Conservation (phyloP, 2,888 invertebrate species). For the Stenichneumon culpator region DNA sequence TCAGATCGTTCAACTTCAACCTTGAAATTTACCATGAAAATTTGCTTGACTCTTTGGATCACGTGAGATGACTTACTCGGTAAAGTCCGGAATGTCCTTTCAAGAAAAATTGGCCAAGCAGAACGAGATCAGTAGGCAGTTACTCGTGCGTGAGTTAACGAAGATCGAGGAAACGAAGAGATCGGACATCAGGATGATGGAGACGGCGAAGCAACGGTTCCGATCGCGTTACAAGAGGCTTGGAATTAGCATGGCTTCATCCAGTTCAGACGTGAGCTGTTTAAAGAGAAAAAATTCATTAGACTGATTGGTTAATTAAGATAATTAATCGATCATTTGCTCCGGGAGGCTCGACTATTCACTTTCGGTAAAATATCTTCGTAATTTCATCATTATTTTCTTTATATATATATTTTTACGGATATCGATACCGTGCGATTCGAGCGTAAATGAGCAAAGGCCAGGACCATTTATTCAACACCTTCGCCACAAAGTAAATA, state of each 20-base stretch:
- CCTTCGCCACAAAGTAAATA: background rate
- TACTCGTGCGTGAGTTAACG: constrained; percentile 70
- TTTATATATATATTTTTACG: background rate
- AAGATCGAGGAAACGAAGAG: constrained; percentile 72
- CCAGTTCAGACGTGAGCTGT: constrained; percentile 52
- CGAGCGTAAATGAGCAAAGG: background rate
- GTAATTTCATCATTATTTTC: background rate
- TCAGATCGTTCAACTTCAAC: background rate
- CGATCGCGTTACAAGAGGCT: constrained; percentile 71
- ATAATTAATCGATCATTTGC: background rate
- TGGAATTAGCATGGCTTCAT: constrained; percentile 37
- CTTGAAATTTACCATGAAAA: background rate
- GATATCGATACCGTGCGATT: background rate
- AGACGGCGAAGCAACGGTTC: constrained; percentile 73
- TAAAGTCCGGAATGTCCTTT: constrained; percentile 66
- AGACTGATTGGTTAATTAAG: background rate
- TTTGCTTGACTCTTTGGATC: background rate
- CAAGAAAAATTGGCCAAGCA: constrained; percentile 69
- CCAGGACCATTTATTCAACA: background rate
- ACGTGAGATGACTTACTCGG: constrained; percentile 50
- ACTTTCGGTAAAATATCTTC: background rate
- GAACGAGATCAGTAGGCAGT: constrained; percentile 71
- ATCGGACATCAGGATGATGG: constrained; percentile 72
- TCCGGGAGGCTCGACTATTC: background rate
- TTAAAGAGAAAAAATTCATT: background rate